Percentiles rank a stretch among this genome's conserved stretches.
phyloP scores from a whole-genome alignment of 2,888 invertebrate genomes.

The Nyleta sp. region DNA sequence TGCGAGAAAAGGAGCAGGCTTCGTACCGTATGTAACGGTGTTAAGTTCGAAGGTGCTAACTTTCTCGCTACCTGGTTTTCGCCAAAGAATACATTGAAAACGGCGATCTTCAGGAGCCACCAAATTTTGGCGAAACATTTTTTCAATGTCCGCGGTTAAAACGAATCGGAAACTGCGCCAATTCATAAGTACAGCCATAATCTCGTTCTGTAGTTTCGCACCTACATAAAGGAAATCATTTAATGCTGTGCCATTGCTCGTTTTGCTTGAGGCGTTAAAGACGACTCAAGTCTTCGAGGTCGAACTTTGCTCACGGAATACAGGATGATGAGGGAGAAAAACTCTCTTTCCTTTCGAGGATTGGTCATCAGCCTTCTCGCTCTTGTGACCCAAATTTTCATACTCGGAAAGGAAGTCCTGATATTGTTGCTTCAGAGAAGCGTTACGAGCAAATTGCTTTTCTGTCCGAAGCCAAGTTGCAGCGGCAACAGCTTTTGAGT shows the following conservation, averaged over 20 bases:
- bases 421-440: not conserved
- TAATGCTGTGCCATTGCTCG: not conserved
- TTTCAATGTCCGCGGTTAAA: conserved; percentile 20
- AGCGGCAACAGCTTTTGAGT: not conserved
- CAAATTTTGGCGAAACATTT: too few relatives aligned
- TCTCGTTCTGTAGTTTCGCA: not conserved
- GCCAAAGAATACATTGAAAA: conserved; percentile 42
- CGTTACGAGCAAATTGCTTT: not conserved
- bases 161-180: conserved; percentile 1
- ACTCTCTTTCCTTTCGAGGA: not conserved
- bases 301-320: not conserved
- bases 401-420: not conserved
- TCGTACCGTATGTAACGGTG: conserved; percentile 40
- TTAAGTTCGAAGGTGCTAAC: conserved; percentile 10
- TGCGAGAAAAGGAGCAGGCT: conserved; percentile 35
- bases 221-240: not conserved
- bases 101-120: too few relatives aligned
- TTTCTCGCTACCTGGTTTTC: not conserved
- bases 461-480: not conserved
- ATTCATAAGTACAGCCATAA: not conserved
- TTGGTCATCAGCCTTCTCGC: not conserved
- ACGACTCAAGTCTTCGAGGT: not conserved
- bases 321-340: not conserved
- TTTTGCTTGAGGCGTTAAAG: not conserved
- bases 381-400: not conserved